These are phyloP conservation scores for Morphnarchus princeps DNA, from an alignment of 2,113 vertebrate genomes.

Conservation along the genomic window DNA sequence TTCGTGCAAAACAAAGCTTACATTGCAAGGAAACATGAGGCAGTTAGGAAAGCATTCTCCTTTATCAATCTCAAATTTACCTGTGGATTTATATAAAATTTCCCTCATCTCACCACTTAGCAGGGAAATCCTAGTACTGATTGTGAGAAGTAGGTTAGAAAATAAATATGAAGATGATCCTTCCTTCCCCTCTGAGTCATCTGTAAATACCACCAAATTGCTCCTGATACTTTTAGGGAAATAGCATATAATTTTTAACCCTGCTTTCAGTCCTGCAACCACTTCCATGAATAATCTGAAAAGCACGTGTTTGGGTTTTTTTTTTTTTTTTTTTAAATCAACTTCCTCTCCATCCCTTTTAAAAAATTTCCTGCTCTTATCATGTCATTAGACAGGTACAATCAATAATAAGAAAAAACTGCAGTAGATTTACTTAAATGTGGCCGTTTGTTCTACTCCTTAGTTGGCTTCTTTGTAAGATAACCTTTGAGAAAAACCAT, in stretches of 20 bases:
- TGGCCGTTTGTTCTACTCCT: neutral
- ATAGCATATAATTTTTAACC: neutral
- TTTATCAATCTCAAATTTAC: conserved; percentile 20
- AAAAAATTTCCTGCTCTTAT: neutral
- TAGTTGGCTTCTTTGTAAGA: neutral
- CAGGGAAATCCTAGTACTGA: neutral
- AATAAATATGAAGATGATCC: conserved; percentile 23
- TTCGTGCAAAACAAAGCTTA: conserved; percentile 1
- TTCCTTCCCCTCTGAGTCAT: conserved; percentile 9
- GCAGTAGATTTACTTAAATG: neutral
- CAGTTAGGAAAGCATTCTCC: neutral
- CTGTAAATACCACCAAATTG: conserved; percentile 5
- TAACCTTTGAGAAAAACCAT: neutral
- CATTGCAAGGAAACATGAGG: neutral
- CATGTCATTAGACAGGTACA: neutral
- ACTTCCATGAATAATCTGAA: conserved; percentile 8
- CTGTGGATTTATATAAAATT: neutral
- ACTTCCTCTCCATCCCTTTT: neutral
- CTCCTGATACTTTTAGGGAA: neutral
- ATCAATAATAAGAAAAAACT: neutral
- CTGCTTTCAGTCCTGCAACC: neutral
- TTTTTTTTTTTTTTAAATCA: neutral
- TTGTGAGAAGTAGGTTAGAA: neutral
- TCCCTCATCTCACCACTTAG: neutral
- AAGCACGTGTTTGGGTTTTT: neutral